phyloP scores from a whole-genome alignment of 2,888 invertebrate species.

The Drosophila subsilvestris region DNA sequence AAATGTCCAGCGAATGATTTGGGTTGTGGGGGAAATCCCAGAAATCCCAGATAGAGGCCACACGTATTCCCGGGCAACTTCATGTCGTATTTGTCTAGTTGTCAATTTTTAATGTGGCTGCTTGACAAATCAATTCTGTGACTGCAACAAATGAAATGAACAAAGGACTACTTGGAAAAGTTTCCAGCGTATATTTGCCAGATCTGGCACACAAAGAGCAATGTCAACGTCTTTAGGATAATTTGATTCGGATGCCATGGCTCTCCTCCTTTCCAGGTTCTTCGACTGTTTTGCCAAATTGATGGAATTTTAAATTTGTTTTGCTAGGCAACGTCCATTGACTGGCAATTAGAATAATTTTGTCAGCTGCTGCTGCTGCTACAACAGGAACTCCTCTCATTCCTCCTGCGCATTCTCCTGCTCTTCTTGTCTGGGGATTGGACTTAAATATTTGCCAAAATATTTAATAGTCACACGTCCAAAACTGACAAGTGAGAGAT shows the following conservation, averaged over 20 bases:
- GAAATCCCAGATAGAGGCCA: conserved; percentile 7
- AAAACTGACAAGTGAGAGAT: neutral
- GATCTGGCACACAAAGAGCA: conserved; percentile 30
- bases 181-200: conserved; percentile 23
- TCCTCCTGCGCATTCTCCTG: neutral
- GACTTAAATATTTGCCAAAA: conserved; percentile 62
- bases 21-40: conserved; percentile 18
- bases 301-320: conserved; percentile 75
- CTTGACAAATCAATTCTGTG: conserved; percentile 74
- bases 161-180: conserved; percentile 48
- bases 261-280: conserved; percentile 6
- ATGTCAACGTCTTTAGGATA: conserved; percentile 53
- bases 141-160: conserved; percentile 48
- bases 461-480: conserved; percentile 51
- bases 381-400: neutral
- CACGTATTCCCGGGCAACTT: conserved; percentile 46
- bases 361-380: conserved; percentile 44
- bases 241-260: conserved; percentile 58
- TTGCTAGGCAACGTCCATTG: conserved; percentile 48
- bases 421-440: conserved; percentile 44
- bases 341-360: conserved; percentile 62
- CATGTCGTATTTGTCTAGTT: conserved; percentile 68
- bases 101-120: conserved; percentile 78
- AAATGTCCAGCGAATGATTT: conserved; percentile 14
- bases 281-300: conserved; percentile 61